A percentile compares a stretch with the other conserved stretches of the same genome.
Conservation (phyloP, 2,888 invertebrate genomes). For the Byasa hedistus region DNA sequence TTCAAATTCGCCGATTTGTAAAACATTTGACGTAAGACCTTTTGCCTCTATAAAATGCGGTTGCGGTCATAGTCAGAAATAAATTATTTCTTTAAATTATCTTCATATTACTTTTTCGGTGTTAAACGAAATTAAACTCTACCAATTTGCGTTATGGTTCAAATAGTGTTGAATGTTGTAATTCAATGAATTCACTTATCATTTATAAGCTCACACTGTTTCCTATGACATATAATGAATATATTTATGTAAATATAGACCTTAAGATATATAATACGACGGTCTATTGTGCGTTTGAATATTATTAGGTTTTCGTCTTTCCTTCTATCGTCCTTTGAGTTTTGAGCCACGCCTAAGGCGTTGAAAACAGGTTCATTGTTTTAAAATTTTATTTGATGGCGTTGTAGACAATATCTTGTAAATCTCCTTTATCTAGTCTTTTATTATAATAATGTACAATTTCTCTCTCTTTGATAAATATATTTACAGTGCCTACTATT, state of each 20-base stretch:
- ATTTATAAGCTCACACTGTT: conserved; percentile 40
- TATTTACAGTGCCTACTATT: too few relatives aligned
- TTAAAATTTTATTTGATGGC: too few relatives aligned
- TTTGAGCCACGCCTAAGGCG: conserved; percentile 54
- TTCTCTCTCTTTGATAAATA: too few relatives aligned
- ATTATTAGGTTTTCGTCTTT: conserved; percentile 34
- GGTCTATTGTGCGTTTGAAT: conserved; percentile 27
- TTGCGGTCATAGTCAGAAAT: conserved; percentile 54
- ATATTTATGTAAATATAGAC: conserved; percentile 31
- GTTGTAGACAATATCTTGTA: too few relatives aligned
- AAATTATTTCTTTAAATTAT: conserved; percentile 50
- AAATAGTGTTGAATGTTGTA: conserved; percentile 31
- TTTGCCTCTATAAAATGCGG: background rate
- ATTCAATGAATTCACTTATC: conserved; percentile 46
- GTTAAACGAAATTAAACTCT: conserved; percentile 35
- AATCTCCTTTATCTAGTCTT: background rate
- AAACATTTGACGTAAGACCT: background rate
- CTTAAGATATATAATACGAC: conserved; percentile 19
- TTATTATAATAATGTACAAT: background rate
- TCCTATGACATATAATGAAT: conserved; percentile 33
- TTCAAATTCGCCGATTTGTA: conserved; percentile 11
- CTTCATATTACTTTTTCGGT: conserved; percentile 38
- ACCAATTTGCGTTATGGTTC: conserved; percentile 16
- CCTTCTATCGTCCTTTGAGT: conserved; percentile 45
- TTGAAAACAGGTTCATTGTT: conserved; percentile 41